Evolutionary conservation across 53 echinoderm and acorn worm species (phyloP).

Genomic region (Apostichopus leukothele): DNA sequence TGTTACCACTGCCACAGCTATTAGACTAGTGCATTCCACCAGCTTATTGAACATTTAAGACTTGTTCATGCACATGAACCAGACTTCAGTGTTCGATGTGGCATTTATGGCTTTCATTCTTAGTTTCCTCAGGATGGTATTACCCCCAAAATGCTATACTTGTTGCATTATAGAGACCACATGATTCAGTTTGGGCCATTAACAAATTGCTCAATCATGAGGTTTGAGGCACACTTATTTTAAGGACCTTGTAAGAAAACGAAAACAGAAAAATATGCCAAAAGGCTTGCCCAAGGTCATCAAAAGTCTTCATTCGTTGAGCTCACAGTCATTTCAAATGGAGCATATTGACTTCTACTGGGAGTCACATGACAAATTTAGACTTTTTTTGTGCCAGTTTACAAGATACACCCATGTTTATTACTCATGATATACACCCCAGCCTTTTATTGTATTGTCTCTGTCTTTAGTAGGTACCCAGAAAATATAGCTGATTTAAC

Average conservation of each 20-base stretch:
- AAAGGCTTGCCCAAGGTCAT: constrained; percentile 19
- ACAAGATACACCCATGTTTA: no score
- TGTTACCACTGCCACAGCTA: constrained; percentile 30
- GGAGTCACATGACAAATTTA: constrained; percentile 11
- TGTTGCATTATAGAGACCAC: constrained; percentile 46
- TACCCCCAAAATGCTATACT: constrained; percentile 52
- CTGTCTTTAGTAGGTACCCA: no score
- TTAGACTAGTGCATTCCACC: constrained; percentile 24
- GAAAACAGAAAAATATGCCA: constrained; percentile 36
- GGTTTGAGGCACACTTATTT: constrained; percentile 54
- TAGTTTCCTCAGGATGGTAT: constrained; percentile 46
- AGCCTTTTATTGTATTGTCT: no score
- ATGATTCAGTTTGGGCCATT: constrained; percentile 56
- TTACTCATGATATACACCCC: no score
- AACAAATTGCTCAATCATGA: constrained; percentile 43
- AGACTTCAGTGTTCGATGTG: constrained; percentile 26
- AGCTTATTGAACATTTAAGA: constrained; percentile 35
- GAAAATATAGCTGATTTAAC: no score
- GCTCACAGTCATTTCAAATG: constrained; percentile 1
- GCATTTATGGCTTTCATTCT: constrained; percentile 6
- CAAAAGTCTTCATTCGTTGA: constrained; percentile 20
- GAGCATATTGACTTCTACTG: neutral
- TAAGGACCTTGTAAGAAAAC: constrained; percentile 51
- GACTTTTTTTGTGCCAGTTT: neutral
- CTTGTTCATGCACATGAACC: constrained; percentile 33